A percentile compares a stretch with the other conserved stretches of the same genome.
Conservation (phyloP, 2,113 vertebrate species). For the Fregetta grallaria region DNA sequence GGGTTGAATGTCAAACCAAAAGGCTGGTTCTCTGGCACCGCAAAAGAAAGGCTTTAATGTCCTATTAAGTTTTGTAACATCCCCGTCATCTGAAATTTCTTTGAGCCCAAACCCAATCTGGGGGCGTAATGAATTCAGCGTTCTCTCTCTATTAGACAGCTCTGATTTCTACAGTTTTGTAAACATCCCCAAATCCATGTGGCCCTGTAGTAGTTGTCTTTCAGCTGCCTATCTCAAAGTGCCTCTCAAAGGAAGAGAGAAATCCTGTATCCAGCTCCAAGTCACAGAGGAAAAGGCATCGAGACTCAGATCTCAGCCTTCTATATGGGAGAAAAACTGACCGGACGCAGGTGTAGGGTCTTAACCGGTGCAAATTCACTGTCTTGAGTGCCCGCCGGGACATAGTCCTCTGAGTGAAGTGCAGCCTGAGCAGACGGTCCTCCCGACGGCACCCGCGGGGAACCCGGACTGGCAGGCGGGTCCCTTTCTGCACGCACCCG, state of each 20-base stretch:
- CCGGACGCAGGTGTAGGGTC: neutral
- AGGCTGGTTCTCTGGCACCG: neutral
- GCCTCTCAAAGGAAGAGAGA: neutral
- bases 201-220: neutral
- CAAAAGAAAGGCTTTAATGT: neutral
- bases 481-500: neutral
- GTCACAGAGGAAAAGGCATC: neutral
- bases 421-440: neutral
- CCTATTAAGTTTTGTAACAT: neutral
- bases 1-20: neutral
- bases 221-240: neutral
- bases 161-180: slow-evolving; percentile 13
- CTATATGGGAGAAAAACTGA: neutral
- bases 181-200: neutral
- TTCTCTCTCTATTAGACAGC: neutral
- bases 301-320: neutral
- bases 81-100: neutral
- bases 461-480: neutral
- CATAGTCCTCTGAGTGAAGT: no score
- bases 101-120: neutral
- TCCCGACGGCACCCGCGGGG: rapidly evolving
- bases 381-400: rapidly evolving
- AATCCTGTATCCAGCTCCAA: neutral
- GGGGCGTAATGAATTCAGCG: neutral
- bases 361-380: neutral